A percentile compares a stretch with the other conserved stretches of the same genome.
Conservation (phyloP, 2,888 invertebrate genomes). For the Atethmia centrago region DNA sequence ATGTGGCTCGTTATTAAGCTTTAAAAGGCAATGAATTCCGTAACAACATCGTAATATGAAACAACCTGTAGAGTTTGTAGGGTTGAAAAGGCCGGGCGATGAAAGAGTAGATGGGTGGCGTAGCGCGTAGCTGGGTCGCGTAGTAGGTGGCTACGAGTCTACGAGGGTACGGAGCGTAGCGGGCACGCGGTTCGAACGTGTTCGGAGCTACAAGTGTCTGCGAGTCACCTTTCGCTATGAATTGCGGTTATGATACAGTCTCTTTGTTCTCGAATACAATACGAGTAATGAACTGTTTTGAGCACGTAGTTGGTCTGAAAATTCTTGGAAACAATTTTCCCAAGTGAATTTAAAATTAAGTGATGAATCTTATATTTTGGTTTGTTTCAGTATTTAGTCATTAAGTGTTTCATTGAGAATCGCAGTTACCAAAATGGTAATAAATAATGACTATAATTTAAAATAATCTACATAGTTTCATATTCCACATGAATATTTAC, state of each 20-base stretch:
- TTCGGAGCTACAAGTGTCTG: slow-evolving; percentile 62
- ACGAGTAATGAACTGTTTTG: slow-evolving; percentile 20
- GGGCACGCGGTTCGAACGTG: slow-evolving; percentile 34
- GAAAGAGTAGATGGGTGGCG: slow-evolving; percentile 38
- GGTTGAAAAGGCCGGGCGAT: slow-evolving; percentile 27
- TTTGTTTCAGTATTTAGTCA: not conserved
- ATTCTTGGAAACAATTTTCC: slow-evolving; percentile 3
- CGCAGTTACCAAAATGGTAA: not conserved
- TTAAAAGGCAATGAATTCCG: slow-evolving; percentile 60
- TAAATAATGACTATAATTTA: no score
- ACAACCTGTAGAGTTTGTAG: slow-evolving; percentile 55
- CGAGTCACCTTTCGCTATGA: slow-evolving; percentile 16
- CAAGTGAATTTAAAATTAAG: not conserved
- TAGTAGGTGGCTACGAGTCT: slow-evolving; percentile 30
- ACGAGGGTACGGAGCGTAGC: slow-evolving; percentile 41
- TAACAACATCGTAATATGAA: slow-evolving; percentile 57
- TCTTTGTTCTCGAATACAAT: slow-evolving; percentile 36
- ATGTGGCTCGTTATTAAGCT: slow-evolving; percentile 47
- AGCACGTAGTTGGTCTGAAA: slow-evolving; percentile 8
- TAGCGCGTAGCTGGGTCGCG: slow-evolving; percentile 44
- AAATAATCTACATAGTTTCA: not conserved
- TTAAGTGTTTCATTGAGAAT: not conserved
- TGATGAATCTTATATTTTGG: not conserved
- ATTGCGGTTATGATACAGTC: slow-evolving; percentile 20
- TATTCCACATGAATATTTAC: not conserved